Evolutionary conservation across 2,888 invertebrate genomes (phyloP).

Genomic region (Melieria picta): DNA sequence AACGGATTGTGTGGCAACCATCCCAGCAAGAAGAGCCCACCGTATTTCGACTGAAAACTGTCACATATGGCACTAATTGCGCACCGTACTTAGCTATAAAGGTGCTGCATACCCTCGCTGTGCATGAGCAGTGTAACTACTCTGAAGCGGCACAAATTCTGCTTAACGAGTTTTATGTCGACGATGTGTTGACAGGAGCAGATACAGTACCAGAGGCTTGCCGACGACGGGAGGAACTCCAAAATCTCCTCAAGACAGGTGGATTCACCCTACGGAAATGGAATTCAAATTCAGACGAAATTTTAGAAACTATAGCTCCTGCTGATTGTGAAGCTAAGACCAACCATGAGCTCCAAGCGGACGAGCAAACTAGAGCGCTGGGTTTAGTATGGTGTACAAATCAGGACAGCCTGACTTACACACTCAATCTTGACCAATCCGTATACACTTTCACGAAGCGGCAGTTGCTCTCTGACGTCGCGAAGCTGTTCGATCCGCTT

Average conservation of each 20-base stretch:
- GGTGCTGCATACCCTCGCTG: not conserved
- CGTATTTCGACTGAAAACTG: not conserved
- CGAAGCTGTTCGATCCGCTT: conserved; percentile 14
- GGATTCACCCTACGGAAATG: too few relatives aligned
- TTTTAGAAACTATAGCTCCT: too few relatives aligned
- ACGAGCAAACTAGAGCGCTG: too few relatives aligned
- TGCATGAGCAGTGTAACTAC: not conserved
- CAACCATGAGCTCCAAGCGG: conserved; percentile 1
- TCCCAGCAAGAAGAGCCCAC: not conserved
- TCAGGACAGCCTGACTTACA: not conserved
- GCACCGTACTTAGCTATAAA: conserved; percentile 17
- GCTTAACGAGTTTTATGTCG: conserved; percentile 10
- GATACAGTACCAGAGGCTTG: not conserved
- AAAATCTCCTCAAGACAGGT: not conserved
- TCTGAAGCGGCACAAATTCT: not conserved
- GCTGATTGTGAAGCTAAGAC: too few relatives aligned
- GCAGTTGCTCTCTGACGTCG: not conserved
- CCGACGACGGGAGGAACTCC: not conserved
- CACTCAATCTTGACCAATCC: not conserved
- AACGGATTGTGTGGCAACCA: conserved; percentile 5
- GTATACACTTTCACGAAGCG: not conserved
- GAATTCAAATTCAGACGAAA: too few relatives aligned
- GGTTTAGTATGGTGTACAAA: not conserved
- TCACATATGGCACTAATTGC: not conserved
- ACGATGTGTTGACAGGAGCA: conserved; percentile 1